These are phyloP conservation scores for Drosophila ustulata DNA, from an alignment of 2,888 invertebrate genomes.

Conservation along the genomic window DNA sequence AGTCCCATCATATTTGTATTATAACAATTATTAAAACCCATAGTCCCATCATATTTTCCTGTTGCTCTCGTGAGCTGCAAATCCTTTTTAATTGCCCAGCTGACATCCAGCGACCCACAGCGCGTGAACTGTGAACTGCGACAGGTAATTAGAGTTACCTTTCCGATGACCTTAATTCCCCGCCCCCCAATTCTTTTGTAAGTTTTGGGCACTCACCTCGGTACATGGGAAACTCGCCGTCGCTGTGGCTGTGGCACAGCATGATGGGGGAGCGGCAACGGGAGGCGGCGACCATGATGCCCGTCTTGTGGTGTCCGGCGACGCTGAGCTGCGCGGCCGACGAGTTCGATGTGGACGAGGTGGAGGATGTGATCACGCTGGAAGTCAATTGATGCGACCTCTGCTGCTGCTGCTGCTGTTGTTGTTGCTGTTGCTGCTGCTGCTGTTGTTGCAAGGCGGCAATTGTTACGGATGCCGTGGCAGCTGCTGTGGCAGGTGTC, in stretches of 20 bases:
- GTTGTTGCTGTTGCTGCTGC: constrained; percentile 20
- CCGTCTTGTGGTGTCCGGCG: constrained; percentile 68
- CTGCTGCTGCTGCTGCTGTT: constrained; percentile 24
- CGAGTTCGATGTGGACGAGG: constrained; percentile 24
- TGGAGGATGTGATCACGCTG: constrained; percentile 33
- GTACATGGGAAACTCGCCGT: constrained; percentile 93
- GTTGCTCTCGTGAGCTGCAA: background rate
- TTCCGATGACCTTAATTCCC: constrained; percentile 4
- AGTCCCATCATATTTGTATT: too few species aligned
- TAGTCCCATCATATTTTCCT: background rate
- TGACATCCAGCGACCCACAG: background rate
- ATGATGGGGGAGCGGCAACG: constrained; percentile 91
- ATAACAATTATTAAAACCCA: too few species aligned
- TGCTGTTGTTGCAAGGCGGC: constrained; percentile 31
- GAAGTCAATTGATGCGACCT: constrained; percentile 5
- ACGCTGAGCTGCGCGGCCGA: constrained; percentile 60
- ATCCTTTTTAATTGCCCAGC: background rate
- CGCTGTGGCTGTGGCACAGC: constrained; percentile 94
- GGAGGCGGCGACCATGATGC: constrained; percentile 84
- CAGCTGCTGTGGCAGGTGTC: constrained; percentile 40
- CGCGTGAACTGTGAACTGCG: constrained; percentile 8
- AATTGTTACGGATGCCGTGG: constrained; percentile 1
- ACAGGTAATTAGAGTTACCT: constrained; percentile 18
- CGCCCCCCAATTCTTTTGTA: background rate
- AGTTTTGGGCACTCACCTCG: constrained; percentile 87